phyloP scores from a whole-genome alignment of 2,113 vertebrate genomes.

The Dolichallabes microphthalmus region DNA sequence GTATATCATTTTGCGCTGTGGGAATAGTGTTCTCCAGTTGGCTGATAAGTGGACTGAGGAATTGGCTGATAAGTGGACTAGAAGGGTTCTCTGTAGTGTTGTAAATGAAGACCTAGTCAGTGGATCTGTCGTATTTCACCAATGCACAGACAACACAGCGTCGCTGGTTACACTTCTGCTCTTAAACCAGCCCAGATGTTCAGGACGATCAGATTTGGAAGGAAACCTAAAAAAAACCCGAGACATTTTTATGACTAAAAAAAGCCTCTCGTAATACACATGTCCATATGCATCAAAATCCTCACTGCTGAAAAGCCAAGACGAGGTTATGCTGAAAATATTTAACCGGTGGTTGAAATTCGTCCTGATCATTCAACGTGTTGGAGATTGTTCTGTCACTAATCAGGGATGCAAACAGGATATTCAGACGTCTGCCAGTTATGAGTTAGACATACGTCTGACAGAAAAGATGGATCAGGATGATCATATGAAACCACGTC shows the following conservation, averaged over 20 bases:
- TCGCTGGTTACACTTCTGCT: conserved; percentile 33
- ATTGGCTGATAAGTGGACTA: conserved; percentile 45
- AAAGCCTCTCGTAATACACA: not conserved
- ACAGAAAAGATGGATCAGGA: not conserved
- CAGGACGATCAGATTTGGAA: not conserved
- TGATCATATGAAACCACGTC: not conserved
- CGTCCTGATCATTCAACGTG: not conserved
- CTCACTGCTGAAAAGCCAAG: not conserved
- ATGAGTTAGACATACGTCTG: not conserved
- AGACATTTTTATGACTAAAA: not conserved
- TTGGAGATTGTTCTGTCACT: not conserved
- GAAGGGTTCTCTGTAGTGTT: conserved; percentile 33
- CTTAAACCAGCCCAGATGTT: conserved; percentile 43
- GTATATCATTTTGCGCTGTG: conserved; percentile 2
- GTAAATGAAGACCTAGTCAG: conserved; percentile 24
- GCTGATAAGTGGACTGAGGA: conserved; percentile 45
- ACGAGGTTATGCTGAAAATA: not conserved
- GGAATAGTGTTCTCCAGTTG: conserved; percentile 35
- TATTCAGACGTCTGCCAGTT: not conserved
- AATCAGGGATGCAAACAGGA: not conserved
- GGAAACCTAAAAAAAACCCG: not conserved
- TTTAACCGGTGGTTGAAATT: not conserved
- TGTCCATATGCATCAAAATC: not conserved
- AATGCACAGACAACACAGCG: not conserved
- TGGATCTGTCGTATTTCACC: conserved; percentile 39